Evolutionary conservation across 2,888 invertebrate genomes (phyloP).

Genomic region (Callosobruchus maculatus): DNA sequence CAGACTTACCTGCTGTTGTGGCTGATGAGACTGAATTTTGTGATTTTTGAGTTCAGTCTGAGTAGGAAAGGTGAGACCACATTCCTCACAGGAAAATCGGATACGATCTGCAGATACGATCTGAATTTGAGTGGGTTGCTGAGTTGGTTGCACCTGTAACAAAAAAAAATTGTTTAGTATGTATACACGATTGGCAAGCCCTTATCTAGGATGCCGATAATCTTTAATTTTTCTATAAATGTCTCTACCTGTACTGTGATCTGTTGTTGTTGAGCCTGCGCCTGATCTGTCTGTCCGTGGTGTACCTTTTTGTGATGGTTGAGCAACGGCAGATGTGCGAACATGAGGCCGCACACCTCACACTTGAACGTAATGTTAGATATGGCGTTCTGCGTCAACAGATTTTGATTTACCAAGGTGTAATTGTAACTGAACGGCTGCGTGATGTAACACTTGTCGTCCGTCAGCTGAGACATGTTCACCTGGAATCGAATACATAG

Average conservation of each 20-base stretch:
- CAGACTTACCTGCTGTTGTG: slow-evolving; percentile 37
- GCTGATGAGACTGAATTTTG: slow-evolving; percentile 51
- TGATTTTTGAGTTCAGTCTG: slow-evolving; percentile 47
- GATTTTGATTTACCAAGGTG: slow-evolving; percentile 80
- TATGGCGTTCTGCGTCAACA: slow-evolving; percentile 71
- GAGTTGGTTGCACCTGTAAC: slow-evolving; percentile 40
- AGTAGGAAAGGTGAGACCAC: slow-evolving; percentile 46
- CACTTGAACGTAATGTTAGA: slow-evolving; percentile 85
- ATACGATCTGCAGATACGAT: slow-evolving; percentile 57
- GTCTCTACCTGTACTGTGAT: slow-evolving; percentile 45
- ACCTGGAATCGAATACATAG: not conserved
- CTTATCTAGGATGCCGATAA: too few species aligned
- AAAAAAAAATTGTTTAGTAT: not conserved
- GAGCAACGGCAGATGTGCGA: slow-evolving; percentile 75
- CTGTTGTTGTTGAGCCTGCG: slow-evolving; percentile 46
- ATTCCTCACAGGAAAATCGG: slow-evolving; percentile 47
- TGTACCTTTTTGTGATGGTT: slow-evolving; percentile 85
- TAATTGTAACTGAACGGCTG: slow-evolving; percentile 78
- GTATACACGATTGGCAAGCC: too few species aligned
- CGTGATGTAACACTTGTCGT: slow-evolving; percentile 72
- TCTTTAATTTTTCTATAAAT: not conserved
- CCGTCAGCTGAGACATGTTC: slow-evolving; percentile 61
- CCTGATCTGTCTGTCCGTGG: slow-evolving; percentile 57
- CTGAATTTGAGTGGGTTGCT: slow-evolving; percentile 55
- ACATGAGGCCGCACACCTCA: slow-evolving; percentile 83